Evolutionary conservation across 2,797 vertebrate species (phyloP).

Genomic region (Gephyroberyx darwinii): DNA sequence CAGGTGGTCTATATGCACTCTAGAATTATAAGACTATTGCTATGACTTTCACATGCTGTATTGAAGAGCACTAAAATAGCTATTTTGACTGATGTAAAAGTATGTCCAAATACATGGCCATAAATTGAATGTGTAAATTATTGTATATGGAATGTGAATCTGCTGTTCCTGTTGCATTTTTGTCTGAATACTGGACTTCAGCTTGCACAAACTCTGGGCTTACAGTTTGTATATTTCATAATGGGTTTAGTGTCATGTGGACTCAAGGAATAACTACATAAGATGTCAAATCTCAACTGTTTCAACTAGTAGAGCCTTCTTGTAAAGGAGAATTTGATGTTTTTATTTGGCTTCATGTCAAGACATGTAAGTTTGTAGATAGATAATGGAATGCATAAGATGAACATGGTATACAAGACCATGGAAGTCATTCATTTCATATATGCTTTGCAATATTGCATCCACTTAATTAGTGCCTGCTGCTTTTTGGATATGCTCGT

Average conservation of each 20-base stretch:
- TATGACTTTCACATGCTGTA: slow-evolving; percentile 15
- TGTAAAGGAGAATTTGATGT: background rate
- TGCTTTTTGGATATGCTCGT: slow-evolving; percentile 7
- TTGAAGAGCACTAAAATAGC: background rate
- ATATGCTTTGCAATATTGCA: slow-evolving; percentile 4
- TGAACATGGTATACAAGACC: background rate
- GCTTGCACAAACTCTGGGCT: slow-evolving; percentile 1
- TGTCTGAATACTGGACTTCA: background rate
- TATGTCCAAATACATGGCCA: background rate
- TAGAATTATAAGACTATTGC: slow-evolving; percentile 15
- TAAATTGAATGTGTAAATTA: slow-evolving; percentile 8
- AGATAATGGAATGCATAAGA: slow-evolving; percentile 11
- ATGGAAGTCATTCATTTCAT: background rate
- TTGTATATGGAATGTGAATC: background rate
- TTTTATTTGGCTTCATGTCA: background rate
- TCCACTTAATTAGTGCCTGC: background rate
- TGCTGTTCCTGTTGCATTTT: slow-evolving; percentile 19
- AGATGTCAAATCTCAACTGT: background rate
- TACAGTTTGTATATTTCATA: slow-evolving; percentile 1
- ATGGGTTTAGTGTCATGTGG: background rate
- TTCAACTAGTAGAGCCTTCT: background rate
- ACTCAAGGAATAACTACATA: too few relatives aligned
- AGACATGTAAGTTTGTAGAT: background rate
- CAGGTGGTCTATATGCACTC: slow-evolving; percentile 46
- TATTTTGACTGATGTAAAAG: slow-evolving; percentile 6